Percentiles rank a stretch among this genome's conserved stretches.
These are phyloP conservation scores for Barnardius zonarius DNA, from an alignment of 2,113 vertebrate species.

Conservation along the genomic window DNA sequence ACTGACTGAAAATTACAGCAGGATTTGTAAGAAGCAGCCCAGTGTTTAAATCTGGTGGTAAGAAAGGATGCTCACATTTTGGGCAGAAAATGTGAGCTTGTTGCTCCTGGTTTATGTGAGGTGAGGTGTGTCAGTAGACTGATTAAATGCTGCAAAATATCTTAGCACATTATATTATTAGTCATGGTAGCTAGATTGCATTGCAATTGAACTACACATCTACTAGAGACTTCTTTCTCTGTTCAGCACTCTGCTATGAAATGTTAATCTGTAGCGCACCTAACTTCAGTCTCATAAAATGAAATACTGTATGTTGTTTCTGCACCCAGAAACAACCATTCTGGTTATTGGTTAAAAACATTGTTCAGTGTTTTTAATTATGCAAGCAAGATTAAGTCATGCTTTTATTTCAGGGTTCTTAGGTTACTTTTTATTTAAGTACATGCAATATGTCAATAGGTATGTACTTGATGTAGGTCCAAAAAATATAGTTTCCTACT, in stretches of 20 bases:
- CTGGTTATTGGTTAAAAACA: background rate
- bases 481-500: background rate
- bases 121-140: background rate
- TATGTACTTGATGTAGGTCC: background rate
- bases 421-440: background rate
- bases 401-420: background rate
- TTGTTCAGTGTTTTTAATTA: background rate
- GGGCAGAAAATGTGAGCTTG: background rate
- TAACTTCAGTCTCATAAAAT: background rate
- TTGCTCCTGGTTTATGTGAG: background rate
- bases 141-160: background rate
- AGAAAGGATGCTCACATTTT: background rate
- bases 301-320: background rate
- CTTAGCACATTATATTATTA: background rate
- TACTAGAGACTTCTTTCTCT: background rate
- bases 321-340: background rate
- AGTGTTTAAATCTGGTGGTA: background rate
- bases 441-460: background rate
- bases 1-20: background rate
- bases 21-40: background rate
- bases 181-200: background rate
- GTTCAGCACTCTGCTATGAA: background rate
- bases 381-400: background rate
- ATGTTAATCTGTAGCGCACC: background rate
- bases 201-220: background rate